A percentile compares a stretch with the other conserved stretches of the same genome.
Evolutionary conservation across 2,888 invertebrate species (phyloP).

Genomic region (Eupithecia inturbata): DNA sequence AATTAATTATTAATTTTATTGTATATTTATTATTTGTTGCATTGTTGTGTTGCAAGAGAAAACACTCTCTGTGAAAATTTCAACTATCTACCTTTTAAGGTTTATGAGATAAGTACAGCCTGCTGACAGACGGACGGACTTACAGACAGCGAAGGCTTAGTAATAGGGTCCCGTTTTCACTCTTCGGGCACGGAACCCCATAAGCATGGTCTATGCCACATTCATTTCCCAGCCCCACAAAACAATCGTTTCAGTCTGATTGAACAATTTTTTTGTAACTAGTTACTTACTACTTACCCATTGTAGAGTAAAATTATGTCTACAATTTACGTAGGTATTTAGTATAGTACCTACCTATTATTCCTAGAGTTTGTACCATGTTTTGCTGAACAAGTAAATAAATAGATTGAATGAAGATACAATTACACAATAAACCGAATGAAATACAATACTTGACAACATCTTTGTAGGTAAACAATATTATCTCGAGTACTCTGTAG

Average conservation of each 20-base stretch:
- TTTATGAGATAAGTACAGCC: too few species aligned
- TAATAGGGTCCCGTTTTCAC: too few species aligned
- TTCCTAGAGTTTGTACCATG: not conserved
- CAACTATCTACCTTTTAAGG: too few species aligned
- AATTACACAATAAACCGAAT: constrained; percentile 24
- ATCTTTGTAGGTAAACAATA: constrained; percentile 24
- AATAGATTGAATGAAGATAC: not conserved
- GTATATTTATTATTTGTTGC: too few species aligned
- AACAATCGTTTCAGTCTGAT: not conserved
- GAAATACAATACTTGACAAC: constrained; percentile 22
- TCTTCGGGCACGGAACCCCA: too few species aligned
- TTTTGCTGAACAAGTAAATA: constrained; percentile 4
- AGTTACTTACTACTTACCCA: not conserved
- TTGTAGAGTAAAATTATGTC: not conserved
- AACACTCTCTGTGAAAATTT: too few species aligned
- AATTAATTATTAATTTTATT: too few species aligned
- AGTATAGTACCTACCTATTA: not conserved
- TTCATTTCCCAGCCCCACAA: not conserved
- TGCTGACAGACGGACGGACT: too few species aligned
- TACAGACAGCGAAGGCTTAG: too few species aligned
- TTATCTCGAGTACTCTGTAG: constrained; percentile 11
- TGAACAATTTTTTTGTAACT: not conserved
- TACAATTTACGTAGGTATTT: not conserved
- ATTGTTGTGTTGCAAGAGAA: too few species aligned
- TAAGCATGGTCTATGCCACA: too few species aligned